Base-by-base conservation (phyloP, 2,888 invertebrate genomes). In the Hofmannophila pseudospretella region DNA sequence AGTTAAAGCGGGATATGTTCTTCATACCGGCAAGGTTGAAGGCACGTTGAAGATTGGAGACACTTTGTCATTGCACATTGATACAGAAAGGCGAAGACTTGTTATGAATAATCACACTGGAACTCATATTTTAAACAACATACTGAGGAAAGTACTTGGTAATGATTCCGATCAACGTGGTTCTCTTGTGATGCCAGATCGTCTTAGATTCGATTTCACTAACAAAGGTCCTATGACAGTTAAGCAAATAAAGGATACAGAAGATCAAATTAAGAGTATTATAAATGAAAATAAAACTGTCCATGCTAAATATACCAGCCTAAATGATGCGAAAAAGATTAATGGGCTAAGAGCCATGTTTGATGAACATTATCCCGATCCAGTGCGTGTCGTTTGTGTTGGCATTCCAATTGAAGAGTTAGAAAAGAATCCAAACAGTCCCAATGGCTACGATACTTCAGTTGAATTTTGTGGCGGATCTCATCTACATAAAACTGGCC, bases 401-500 rank as follows among this genome's bases (percentile, higher is more conserved):
- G 99, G 99, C 11, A 90, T 97, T 27, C 92, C 98, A 0, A 94
- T 99, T 4, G 97, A 98, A 52, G 89, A 95, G 29, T 88, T 99
- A 28, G 93, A 97, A 67, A 88, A 89, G 14, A 93, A 99, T 80
- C 98, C 99, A 0, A 90, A 93, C 36, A 91, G 94, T 12, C 89
- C 91, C 11, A 90, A 89, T 26, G 98, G 94, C 1, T 90, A 90
- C 33, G 88, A 92, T 41, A 98, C 98, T 0, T 98, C 99, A 1
- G 95, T 99, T 4, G 99, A 99, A 85, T 99, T 99, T 86, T 99
- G 99, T 78, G 99, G 99, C 39, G 99, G 99, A 54, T 99, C 99
- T 4, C 99, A 99, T 88, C 89, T 99, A 39, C 91, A 93, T 55
- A 92, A 93, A 54, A 94, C 97, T 11, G 95, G 96, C 0, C 98